Percentiles rank a stretch among this genome's conserved stretches.
Evolutionary conservation across 2,888 invertebrate genomes (phyloP).

Genomic region (Tenthredo amoena): DNA sequence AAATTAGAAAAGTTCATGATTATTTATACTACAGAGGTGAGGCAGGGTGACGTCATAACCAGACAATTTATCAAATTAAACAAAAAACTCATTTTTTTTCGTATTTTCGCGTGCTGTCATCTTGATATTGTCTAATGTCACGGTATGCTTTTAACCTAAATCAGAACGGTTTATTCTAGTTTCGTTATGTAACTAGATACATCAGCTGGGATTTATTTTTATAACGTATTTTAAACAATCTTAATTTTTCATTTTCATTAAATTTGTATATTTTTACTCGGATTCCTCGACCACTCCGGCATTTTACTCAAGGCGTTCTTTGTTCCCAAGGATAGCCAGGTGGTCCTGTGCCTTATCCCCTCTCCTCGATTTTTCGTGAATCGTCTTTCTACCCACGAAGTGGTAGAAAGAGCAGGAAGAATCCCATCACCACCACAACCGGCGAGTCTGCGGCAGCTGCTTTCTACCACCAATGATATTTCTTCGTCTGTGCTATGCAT

Average conservation of each 20-base stretch:
- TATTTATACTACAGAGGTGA: background rate
- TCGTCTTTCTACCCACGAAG: constrained; percentile 48
- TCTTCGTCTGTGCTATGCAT: background rate
- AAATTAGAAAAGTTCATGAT: background rate
- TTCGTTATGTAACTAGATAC: background rate
- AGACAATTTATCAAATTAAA: background rate
- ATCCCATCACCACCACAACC: constrained; percentile 8
- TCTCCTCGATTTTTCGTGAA: constrained; percentile 30
- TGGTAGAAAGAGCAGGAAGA: constrained; percentile 44
- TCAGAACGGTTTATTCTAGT: background rate
- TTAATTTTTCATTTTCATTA: background rate
- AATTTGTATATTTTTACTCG: background rate
- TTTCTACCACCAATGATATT: constrained; percentile 24
- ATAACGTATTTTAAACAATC: background rate
- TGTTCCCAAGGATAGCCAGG: constrained; percentile 47
- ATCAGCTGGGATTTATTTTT: background rate
- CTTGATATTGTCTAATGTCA: background rate
- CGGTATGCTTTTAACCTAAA: background rate
- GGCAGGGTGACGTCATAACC: background rate
- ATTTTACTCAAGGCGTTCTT: constrained; percentile 36
- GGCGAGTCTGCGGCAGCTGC: constrained; percentile 34
- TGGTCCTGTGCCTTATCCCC: constrained; percentile 46
- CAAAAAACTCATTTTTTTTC: background rate
- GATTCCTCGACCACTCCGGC: background rate
- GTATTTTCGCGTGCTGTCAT: background rate